A percentile compares a stretch with the other conserved stretches of the same genome.
Conservation (phyloP, 2,888 invertebrate species). For the Andrena minutula region DNA sequence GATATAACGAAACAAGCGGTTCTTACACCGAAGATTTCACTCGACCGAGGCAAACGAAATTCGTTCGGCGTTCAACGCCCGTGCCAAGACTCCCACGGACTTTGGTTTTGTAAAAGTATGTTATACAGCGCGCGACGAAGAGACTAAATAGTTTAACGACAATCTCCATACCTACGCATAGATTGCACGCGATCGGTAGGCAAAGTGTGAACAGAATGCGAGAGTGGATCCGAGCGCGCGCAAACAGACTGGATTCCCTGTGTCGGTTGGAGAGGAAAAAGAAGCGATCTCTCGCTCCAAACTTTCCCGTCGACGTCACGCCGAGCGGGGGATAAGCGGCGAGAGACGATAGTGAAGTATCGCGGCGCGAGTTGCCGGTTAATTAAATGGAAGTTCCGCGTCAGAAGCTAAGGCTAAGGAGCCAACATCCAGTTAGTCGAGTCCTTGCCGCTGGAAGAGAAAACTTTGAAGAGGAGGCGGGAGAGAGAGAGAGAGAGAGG, state of each 20-base stretch:
- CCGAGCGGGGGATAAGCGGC: conserved; percentile 37
- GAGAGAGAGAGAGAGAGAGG: not conserved
- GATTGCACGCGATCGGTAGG: not conserved
- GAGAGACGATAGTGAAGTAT: conserved; percentile 52
- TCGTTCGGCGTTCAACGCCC: no score
- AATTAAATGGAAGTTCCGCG: conserved; percentile 67
- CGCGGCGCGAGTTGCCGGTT: conserved; percentile 61
- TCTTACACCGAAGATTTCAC: no score
- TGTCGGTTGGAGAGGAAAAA: not conserved
- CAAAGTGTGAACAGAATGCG: not conserved
- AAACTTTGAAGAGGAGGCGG: conserved; percentile 23
- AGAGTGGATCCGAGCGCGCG: conserved; percentile 2
- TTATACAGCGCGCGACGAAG: no score
- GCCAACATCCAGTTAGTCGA: conserved; percentile 59
- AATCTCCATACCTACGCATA: not conserved
- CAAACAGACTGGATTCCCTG: not conserved
- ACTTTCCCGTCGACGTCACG: conserved; percentile 43
- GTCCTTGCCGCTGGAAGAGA: conserved; percentile 25
- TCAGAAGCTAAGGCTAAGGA: conserved; percentile 52
- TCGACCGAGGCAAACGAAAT: no score
- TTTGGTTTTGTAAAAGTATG: no score
- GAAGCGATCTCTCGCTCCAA: not conserved
- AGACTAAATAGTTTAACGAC: no score
- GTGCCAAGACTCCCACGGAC: no score
- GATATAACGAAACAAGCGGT: no score